phyloP scores from a whole-genome alignment of 2,797 vertebrate species.

The Diplodus sargus region DNA sequence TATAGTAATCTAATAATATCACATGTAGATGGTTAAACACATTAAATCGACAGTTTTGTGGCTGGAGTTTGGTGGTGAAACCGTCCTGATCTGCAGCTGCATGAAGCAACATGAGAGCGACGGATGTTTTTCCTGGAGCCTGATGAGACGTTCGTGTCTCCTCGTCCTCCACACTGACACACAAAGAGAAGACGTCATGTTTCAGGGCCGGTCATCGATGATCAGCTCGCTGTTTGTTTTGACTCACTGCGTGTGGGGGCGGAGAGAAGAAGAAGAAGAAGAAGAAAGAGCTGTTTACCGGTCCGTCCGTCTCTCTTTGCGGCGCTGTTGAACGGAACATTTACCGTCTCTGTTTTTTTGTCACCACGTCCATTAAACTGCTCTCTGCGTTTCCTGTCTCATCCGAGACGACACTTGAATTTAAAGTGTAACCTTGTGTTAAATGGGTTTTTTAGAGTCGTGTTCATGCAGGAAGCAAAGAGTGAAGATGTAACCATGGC shows the following conservation, averaged over 20 bases:
- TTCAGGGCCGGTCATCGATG: slow-evolving; percentile 29
- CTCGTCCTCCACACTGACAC: slow-evolving; percentile 46
- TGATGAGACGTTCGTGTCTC: background rate
- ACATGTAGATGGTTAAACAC: background rate
- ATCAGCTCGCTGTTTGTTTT: slow-evolving; percentile 34
- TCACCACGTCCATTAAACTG: background rate
- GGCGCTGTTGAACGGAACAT: background rate
- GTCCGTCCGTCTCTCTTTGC: background rate
- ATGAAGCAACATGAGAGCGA: background rate
- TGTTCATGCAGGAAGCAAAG: slow-evolving; percentile 3
- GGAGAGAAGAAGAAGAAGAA: slow-evolving; percentile 7
- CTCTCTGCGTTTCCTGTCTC: background rate
- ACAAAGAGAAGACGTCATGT: slow-evolving; percentile 45
- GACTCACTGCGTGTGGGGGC: slow-evolving; percentile 62
- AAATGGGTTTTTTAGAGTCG: background rate
- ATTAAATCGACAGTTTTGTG: background rate
- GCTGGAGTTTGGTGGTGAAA: background rate
- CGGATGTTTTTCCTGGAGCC: slow-evolving; percentile 13
- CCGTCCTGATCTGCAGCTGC: background rate
- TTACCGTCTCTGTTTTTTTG: background rate
- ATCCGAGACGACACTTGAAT: background rate
- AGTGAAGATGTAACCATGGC: slow-evolving; percentile 43
- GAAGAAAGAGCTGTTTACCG: background rate
- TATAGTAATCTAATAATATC: too few species aligned
- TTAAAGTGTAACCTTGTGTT: background rate